phyloP scores from a whole-genome alignment of 2,797 vertebrate genomes.

The Gallinago stenura region DNA sequence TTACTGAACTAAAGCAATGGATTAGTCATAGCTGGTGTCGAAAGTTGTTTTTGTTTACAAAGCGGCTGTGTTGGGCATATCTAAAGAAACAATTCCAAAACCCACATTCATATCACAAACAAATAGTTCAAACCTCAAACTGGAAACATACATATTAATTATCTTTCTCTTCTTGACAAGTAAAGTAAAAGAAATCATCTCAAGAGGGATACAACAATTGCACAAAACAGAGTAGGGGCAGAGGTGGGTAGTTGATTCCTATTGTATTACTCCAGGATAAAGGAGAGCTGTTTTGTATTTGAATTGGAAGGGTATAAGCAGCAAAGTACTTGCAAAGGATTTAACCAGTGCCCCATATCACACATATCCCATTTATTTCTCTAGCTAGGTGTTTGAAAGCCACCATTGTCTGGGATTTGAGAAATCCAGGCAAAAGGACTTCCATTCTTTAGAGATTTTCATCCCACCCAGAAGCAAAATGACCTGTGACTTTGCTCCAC shows the following conservation, averaged over 20 bases:
- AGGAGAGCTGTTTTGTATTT: not conserved
- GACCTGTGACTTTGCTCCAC: not conserved
- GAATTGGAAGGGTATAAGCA: not conserved
- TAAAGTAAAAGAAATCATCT: not conserved
- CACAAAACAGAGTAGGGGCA: not conserved
- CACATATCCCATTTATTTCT: not conserved
- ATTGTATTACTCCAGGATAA: not conserved
- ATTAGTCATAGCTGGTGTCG: constrained; percentile 72
- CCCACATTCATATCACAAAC: constrained; percentile 43
- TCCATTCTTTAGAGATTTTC: not conserved
- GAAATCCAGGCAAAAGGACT: not conserved
- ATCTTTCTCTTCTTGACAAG: not conserved
- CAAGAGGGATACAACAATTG: not conserved
- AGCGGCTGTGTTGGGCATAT: not conserved
- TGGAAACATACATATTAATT: constrained; percentile 48
- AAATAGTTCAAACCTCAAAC: constrained; percentile 35
- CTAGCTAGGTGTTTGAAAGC: constrained; percentile 14
- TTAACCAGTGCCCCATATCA: not conserved
- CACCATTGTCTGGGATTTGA: not conserved
- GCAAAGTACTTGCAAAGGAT: not conserved
- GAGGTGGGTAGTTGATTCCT: not conserved
- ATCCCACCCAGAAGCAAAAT: not conserved
- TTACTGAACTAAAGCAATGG: constrained; percentile 69
- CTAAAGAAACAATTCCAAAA: constrained; percentile 64
- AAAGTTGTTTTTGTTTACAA: constrained; percentile 74